These are phyloP conservation scores for Tachycineta bicolor DNA, from an alignment of 2,113 vertebrate species.

Conservation along the genomic window DNA sequence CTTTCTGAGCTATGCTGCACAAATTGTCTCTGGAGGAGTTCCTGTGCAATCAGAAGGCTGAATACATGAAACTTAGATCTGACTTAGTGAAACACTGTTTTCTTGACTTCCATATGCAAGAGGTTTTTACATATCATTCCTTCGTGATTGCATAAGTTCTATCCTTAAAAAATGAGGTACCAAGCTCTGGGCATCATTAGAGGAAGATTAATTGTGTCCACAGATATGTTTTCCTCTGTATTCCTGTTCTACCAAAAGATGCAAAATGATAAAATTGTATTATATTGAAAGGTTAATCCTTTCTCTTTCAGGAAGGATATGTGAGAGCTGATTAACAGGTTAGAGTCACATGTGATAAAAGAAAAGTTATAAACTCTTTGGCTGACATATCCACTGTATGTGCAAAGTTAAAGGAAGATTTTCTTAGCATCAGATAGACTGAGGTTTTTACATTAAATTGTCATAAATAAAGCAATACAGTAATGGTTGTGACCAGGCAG, in stretches of 20 bases:
- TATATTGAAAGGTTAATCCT: background rate
- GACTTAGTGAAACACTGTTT: background rate
- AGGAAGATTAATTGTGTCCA: background rate
- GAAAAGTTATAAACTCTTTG: background rate
- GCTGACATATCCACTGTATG: background rate
- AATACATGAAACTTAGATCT: background rate
- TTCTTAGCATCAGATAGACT: background rate
- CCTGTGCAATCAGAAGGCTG: background rate
- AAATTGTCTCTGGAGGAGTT: background rate
- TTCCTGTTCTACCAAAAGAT: background rate
- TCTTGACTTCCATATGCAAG: background rate
- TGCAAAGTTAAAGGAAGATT: background rate
- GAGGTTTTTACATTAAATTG: background rate
- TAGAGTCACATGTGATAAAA: background rate
- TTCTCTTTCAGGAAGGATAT: background rate
- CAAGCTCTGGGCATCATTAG: background rate
- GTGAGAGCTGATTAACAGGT: background rate
- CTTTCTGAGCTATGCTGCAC: background rate
- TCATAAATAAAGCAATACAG: background rate
- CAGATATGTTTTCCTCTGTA: background rate
- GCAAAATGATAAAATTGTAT: background rate
- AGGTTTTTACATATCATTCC: background rate
- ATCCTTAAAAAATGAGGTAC: background rate
- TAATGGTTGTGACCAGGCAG: background rate
- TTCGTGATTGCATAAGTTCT: background rate